These are phyloP conservation scores for Leucophenga varia DNA, from an alignment of 1,140 invertebrate species.

Conservation along the genomic window DNA sequence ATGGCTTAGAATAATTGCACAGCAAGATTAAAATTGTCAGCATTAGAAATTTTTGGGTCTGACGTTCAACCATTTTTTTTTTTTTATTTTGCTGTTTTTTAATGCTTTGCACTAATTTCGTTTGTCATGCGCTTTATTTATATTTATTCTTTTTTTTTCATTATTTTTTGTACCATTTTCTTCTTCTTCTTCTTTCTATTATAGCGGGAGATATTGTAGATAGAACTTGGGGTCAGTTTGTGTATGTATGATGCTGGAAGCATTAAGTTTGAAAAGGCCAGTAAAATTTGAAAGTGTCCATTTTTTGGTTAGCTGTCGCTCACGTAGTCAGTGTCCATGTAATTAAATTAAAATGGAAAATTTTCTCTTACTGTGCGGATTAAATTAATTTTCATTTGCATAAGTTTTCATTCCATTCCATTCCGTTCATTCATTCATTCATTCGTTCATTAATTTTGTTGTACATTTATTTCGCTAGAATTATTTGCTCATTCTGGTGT, in stretches of 20 bases:
- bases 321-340: conserved; percentile 54
- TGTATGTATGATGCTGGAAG: too few relatives aligned
- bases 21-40: conserved; percentile 37
- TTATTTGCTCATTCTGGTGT: conserved; percentile 48
- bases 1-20: conserved; percentile 43
- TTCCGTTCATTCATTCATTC: too few relatives aligned
- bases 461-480: too few relatives aligned
- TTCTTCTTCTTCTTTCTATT: too few relatives aligned
- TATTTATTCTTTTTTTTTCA: background rate
- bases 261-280: too few relatives aligned
- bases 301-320: conserved; percentile 48
- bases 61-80: background rate
- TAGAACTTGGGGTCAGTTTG: too few relatives aligned
- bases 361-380: conserved; percentile 49
- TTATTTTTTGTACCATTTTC: background rate
- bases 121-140: conserved; percentile 6
- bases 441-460: background rate
- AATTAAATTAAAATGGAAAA: conserved; percentile 57
- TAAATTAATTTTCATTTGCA: conserved; percentile 57
- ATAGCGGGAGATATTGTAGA: too few relatives aligned
- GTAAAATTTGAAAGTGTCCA: too few relatives aligned
- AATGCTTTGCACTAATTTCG: conserved; percentile 1
- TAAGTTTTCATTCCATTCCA: conserved; percentile 31
- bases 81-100: background rate
- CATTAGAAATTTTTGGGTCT: background rate